phyloP scores from a whole-genome alignment of 2,888 invertebrate genomes.

The Oithona nana region DNA sequence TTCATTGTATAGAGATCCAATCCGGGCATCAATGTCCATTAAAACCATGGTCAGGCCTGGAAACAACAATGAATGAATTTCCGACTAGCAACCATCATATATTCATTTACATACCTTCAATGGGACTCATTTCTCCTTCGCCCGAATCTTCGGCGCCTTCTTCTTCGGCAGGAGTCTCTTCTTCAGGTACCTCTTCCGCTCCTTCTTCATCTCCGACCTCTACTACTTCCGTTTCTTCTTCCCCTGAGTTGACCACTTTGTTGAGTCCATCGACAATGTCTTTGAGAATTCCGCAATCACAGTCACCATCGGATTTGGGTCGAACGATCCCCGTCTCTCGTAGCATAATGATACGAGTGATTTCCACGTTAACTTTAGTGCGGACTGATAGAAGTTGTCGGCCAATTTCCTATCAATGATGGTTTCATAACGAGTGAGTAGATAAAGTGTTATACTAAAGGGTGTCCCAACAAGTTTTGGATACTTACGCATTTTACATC shows the following conservation, averaged over 20 bases:
- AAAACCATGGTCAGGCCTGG: slow-evolving; percentile 2
- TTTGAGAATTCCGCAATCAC: slow-evolving; percentile 12
- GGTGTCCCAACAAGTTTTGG: too few species aligned
- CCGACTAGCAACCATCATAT: too few species aligned
- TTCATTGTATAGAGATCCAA: slow-evolving; percentile 3
- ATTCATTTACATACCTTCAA: too few species aligned
- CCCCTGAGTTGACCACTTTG: neutral
- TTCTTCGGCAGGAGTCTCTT: neutral
- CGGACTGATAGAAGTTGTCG: slow-evolving; percentile 1
- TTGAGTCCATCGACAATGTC: slow-evolving; percentile 2
- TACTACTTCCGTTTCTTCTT: too few species aligned
- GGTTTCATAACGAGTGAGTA: too few species aligned
- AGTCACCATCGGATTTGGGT: neutral
- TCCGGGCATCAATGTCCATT: slow-evolving; percentile 1
- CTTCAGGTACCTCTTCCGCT: too few species aligned
- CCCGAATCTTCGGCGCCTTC: neutral
- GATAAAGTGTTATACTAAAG: too few species aligned
- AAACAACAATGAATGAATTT: too few species aligned
- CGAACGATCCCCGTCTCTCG: neutral
- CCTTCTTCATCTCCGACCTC: too few species aligned
- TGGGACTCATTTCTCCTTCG: neutral
- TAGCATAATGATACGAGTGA: slow-evolving; percentile 12
- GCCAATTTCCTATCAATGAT: slow-evolving; percentile 6
- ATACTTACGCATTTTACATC: too few species aligned
- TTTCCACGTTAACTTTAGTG: slow-evolving; percentile 11